Evolutionary conservation across 30 jellyfish, hydroid and myxozoan species (phyloP).

Genomic region (Hydra vulgaris): DNA sequence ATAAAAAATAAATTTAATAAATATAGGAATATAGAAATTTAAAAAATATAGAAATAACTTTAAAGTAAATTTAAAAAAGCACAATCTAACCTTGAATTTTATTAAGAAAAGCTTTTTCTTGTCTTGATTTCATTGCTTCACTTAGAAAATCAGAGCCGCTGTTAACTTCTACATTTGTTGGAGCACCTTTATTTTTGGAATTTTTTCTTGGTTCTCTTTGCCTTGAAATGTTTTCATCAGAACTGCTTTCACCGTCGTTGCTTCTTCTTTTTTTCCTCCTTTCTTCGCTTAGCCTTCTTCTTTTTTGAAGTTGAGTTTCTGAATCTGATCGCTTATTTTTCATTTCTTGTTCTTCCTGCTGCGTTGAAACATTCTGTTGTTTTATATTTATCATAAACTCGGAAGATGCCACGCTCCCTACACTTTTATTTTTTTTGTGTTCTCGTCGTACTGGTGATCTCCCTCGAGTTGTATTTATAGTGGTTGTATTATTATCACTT

Average conservation of each 20-base stretch:
- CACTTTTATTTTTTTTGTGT: neutral
- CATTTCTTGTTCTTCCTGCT: conserved; percentile 2
- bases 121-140: conserved; percentile 33
- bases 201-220: conserved; percentile 3
- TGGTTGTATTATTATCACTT: neutral
- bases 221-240: neutral
- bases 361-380: neutral
- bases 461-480: neutral
- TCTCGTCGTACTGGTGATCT: conserved; percentile 19
- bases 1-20: too few species aligned
- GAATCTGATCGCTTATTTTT: neutral
- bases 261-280: conserved; percentile 12
- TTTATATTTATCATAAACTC: neutral
- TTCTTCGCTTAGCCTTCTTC: conserved; percentile 12
- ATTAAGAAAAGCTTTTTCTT: conserved; percentile 16
- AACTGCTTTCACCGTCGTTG: conserved; percentile 24
- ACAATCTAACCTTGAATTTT: conserved; percentile 15
- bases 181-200: neutral
- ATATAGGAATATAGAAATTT: too few species aligned
- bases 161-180: neutral
- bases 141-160: conserved; percentile 4
- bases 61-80: neutral
- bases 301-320: neutral
- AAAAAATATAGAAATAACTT: too few species aligned
- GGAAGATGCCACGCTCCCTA: neutral